Conservation (phyloP, 2,797 vertebrate genomes). For the Thaleichthys pacificus region DNA sequence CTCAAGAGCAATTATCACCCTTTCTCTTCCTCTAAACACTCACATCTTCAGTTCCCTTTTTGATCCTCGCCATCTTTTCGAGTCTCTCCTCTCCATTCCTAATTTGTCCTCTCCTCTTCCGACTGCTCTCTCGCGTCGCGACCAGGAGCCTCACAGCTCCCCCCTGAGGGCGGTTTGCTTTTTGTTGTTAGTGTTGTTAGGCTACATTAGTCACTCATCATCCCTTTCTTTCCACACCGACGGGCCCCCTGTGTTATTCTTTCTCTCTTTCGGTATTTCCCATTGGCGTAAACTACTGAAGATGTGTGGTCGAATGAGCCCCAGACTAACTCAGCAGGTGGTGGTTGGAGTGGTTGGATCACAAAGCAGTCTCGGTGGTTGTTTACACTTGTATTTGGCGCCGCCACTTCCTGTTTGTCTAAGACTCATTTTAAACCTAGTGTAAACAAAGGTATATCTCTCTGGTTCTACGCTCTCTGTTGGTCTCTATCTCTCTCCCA, state of each 20-base stretch:
- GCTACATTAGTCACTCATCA: slow-evolving; percentile 71
- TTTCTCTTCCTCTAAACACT: too few species aligned
- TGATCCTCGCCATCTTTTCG: slow-evolving; percentile 4
- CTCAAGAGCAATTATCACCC: too few species aligned
- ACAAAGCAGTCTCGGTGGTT: too few species aligned
- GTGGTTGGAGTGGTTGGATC: too few species aligned
- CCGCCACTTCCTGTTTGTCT: too few species aligned
- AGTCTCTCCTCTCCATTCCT: slow-evolving; percentile 1
- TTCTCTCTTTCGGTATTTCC: slow-evolving; percentile 18
- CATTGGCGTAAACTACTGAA: too few species aligned
- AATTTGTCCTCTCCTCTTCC: neutral
- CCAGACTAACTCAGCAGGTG: too few species aligned
- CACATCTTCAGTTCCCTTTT: slow-evolving; percentile 16
- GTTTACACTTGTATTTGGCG: too few species aligned
- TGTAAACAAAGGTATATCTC: slow-evolving; percentile 1
- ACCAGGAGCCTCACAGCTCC: slow-evolving; percentile 53
- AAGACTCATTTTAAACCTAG: too few species aligned
- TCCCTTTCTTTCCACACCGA: slow-evolving; percentile 56
- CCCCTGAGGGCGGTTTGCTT: slow-evolving; percentile 56
- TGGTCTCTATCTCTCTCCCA: neutral
- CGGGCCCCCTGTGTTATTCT: slow-evolving; percentile 5
- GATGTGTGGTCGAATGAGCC: too few species aligned
- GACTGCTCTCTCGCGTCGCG: slow-evolving; percentile 17
- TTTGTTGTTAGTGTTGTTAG: slow-evolving; percentile 67
- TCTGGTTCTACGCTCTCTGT: slow-evolving; percentile 23